Evolutionary conservation across 2,888 invertebrate genomes (phyloP).

Genomic region (Aphodius sticticus): DNA sequence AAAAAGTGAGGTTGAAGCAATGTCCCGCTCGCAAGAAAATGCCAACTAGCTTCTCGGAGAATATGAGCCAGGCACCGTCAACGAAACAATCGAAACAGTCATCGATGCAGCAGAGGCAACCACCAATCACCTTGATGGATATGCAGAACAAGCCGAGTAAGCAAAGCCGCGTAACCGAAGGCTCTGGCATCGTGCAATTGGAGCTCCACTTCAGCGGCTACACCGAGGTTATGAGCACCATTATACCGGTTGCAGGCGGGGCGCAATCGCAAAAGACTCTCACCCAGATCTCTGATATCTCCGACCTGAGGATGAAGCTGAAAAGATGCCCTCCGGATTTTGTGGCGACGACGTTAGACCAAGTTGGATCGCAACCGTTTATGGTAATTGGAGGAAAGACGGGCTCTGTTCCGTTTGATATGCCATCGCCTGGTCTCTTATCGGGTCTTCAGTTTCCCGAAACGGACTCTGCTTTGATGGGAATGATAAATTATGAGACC

Average conservation of each 20-base stretch:
- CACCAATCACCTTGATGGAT: neutral
- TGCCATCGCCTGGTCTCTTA: neutral
- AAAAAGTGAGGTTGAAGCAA: slow-evolving; percentile 28
- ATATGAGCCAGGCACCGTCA: neutral
- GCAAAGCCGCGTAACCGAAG: neutral
- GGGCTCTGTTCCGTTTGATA: neutral
- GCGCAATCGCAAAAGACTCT: slow-evolving; percentile 27
- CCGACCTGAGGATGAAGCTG: slow-evolving; percentile 28
- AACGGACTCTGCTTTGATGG: neutral
- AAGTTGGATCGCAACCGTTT: slow-evolving; percentile 28
- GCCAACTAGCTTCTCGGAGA: neutral
- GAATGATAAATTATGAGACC: neutral
- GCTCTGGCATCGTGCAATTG: slow-evolving; percentile 4
- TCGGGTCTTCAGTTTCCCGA: neutral
- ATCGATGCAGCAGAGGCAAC: neutral
- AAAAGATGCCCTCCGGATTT: slow-evolving; percentile 27
- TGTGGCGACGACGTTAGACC: slow-evolving; percentile 17
- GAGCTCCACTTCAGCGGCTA: slow-evolving; percentile 18
- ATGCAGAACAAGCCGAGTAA: neutral
- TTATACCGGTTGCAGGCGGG: slow-evolving; percentile 30
- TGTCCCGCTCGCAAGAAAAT: slow-evolving; percentile 12
- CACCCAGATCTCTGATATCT: slow-evolving; percentile 26
- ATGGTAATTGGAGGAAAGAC: neutral
- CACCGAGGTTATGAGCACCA: slow-evolving; percentile 30
- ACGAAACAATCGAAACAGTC: neutral